Evolutionary conservation across 2,888 invertebrate genomes (phyloP).

Genomic region (Cephus nigrinus): DNA sequence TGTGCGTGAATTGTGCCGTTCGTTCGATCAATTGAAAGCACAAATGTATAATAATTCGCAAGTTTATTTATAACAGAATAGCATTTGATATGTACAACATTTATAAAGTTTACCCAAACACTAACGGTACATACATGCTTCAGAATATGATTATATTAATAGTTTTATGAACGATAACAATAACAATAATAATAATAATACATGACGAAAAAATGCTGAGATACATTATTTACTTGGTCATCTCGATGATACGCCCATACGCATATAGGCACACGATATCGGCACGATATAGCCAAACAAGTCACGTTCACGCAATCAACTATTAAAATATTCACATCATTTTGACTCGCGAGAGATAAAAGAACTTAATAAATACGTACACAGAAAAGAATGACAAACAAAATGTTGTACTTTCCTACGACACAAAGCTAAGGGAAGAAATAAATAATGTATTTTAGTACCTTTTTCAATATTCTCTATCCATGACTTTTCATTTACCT

Average conservation of each 20-base stretch:
- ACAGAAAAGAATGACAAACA: constrained; percentile 12
- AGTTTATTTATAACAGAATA: constrained; percentile 62
- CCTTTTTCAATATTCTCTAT: too few species aligned
- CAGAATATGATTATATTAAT: constrained; percentile 22
- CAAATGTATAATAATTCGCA: constrained; percentile 27
- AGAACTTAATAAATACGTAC: not conserved
- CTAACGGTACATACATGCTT: constrained; percentile 37
- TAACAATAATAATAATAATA: not conserved
- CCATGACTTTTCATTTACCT: too few species aligned
- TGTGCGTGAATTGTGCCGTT: not conserved
- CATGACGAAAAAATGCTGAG: constrained; percentile 16
- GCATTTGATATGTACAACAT: constrained; percentile 63
- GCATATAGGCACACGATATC: too few species aligned
- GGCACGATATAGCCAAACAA: too few species aligned
- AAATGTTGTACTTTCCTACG: constrained; percentile 18
- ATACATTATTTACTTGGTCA: constrained; percentile 18
- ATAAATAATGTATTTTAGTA: constrained; percentile 19
- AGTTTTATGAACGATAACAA: constrained; percentile 20
- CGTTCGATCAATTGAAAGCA: not conserved
- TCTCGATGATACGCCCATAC: not conserved
- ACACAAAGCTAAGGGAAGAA: constrained; percentile 2
- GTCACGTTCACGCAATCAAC: too few species aligned
- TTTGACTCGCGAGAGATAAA: too few species aligned
- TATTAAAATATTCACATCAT: too few species aligned
- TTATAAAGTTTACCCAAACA: constrained; percentile 51